Evolutionary conservation across 2,797 vertebrate genomes (phyloP), one percentile per base, ranked within the genome.

Genomic region (Fratercula arctica): DNA sequence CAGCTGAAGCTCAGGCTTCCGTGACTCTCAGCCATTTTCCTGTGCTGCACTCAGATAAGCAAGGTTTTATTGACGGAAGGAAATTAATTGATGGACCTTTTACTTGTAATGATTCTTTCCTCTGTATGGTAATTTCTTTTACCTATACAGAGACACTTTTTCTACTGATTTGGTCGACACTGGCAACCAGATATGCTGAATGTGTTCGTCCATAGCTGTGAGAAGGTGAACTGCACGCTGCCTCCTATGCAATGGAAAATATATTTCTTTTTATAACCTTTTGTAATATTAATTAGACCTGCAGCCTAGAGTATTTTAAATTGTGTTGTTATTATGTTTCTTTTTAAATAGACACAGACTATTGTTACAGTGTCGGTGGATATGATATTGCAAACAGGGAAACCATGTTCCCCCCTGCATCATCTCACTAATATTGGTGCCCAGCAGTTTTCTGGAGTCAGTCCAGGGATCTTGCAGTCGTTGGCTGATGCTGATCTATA

Each of bases 21-120:
- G 1, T 88, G 76, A 67, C 79, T 61, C 82, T 5, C 31, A 77
- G 46, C 82, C 28, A 3, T 79, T 91, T 85, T 59, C 50, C 81
- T 81, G 56, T 1, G 8, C 48, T 76, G 43, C 45, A 16, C 39
- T 70, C 74, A 60, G 59, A 87, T 73, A 91, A 90, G 37, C 51
- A 76, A 80, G 53, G 48, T 37, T 94, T 79, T 89, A 82, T 60
- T 51, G 69, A 59, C 45, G 50, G 45, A 82, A 77, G 35, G 12
- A 85, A 86, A 94, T 91, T 83, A 93, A 81, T 75, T 86, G 74
- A 26, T 82, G 70, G 72, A 85, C 54, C 53, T 80, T 56, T 88
- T 82, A 45, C 41, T 77, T 73, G 37, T 69, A 60, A 37, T 93
- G 33, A 56, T 96, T 92, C 45, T 81, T 93, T 74, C 33, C 39